Evolutionary conservation across 2,888 invertebrate genomes (phyloP), one percentile per base, ranked within the genome.

Genomic region (Parnassius smintheus): DNA sequence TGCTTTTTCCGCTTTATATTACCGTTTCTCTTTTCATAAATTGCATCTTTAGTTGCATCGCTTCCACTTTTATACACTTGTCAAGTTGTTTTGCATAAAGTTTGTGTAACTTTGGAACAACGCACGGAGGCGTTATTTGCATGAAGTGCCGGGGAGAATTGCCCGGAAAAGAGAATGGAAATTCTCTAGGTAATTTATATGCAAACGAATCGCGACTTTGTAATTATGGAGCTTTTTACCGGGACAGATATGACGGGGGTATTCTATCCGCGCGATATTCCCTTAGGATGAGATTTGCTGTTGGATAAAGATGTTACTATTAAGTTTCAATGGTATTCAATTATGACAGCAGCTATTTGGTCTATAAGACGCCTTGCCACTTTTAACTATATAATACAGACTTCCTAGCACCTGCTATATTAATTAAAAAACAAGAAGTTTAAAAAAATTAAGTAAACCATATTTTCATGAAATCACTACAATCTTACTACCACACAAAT

Each of bases 131-230:
- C 73, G 73, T 77, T 82, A 87, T 88, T 88, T 88, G 84, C 85
- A 86, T 86, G 74, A 73, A 77, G 74, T 75, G 78, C 74, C 73
- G 68, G 71, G 70, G 75, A 74, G 82, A 81, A 87, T 84, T 76
- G 76, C 80, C 76, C 70, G 74, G 77, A 82, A 83, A 80, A 75
- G 81, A 75, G 75, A 80, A 85, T 82, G 80, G 77, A 81, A 81
- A 82, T 83, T 82, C 75, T 76, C 74, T 62, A 71, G 71, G 78
- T 81, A 79, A 89, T 91, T 88, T 88, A 79, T 83, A 90, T 89
- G 87, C 88, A 85, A 89, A 89, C 78, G 84, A 86, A 84, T 82
- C 72, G 69, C 72, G 74, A 75, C 75, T 80, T 70, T 73, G 81
- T 83, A 86, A 88, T 87, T 86, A 86, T 81, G 76, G 74, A 75